phyloP scores from a whole-genome alignment of 1,140 invertebrate genomes.

The Conus ventricosus region DNA sequence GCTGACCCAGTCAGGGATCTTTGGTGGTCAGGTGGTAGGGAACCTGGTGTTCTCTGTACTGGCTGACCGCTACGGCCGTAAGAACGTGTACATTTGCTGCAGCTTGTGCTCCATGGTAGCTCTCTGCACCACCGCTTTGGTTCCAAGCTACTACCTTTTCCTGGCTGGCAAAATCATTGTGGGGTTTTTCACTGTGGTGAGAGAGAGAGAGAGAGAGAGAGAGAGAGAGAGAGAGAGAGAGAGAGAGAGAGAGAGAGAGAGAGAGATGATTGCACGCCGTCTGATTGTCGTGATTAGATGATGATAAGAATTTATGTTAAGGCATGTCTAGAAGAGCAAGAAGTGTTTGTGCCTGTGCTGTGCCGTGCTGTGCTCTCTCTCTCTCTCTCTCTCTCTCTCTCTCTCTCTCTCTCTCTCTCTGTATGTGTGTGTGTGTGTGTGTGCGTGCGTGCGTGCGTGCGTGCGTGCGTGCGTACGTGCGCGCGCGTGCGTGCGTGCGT shows the following conservation, averaged over 20 bases:
- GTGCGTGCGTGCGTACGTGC: too few species aligned
- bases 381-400: too few species aligned
- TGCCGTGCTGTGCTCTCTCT: too few species aligned
- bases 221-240: too few species aligned
- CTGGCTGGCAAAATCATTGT: conserved; percentile 41
- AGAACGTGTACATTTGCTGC: conserved; percentile 39
- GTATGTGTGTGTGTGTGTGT: too few species aligned
- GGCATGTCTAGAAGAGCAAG: neutral
- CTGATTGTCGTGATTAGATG: neutral
- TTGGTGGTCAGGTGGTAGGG: conserved; percentile 55
- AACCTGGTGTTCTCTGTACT: conserved; percentile 48
- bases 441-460: too few species aligned
- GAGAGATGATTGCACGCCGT: neutral
- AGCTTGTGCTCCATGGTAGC: conserved; percentile 28
- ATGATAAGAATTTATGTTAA: neutral
- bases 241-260: too few species aligned
- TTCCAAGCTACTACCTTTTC: conserved; percentile 45
- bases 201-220: neutral
- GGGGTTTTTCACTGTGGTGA: conserved; percentile 13
- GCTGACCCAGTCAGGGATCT: conserved; percentile 54
- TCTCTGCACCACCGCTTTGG: conserved; percentile 23
- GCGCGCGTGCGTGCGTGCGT: too few species aligned
- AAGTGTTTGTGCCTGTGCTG: too few species aligned
- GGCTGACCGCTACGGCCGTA: conserved; percentile 56
- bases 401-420: too few species aligned